Evolutionary conservation across 2,888 invertebrate species (phyloP).

Genomic region (Caenorhabditis doughertyi): DNA sequence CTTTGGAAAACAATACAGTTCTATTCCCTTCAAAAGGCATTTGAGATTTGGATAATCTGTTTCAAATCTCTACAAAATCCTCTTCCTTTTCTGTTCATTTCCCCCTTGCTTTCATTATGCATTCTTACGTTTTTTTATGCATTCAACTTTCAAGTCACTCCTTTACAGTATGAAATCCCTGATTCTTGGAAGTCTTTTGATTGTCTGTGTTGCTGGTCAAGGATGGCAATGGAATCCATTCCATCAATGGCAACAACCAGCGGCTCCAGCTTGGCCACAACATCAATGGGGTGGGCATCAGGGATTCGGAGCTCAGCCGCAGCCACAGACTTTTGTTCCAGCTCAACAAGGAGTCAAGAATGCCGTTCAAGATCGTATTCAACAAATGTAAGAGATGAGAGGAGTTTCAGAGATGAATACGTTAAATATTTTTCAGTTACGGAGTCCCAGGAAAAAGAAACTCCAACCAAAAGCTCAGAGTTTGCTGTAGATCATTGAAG

Average conservation of each 20-base stretch:
- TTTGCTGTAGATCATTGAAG: conserved; percentile 78
- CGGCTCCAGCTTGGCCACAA: conserved; percentile 45
- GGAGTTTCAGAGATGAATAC: background rate
- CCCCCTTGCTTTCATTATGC: background rate
- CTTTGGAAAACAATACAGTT: background rate
- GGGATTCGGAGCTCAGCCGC: conserved; percentile 52
- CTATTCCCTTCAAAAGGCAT: background rate
- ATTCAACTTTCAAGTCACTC: background rate
- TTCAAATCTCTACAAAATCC: background rate
- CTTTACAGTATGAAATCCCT: conserved; percentile 29
- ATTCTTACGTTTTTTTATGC: background rate
- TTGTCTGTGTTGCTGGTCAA: conserved; percentile 36
- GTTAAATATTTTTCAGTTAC: conserved; percentile 31
- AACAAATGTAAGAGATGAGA: conserved; percentile 47
- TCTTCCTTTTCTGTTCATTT: background rate
- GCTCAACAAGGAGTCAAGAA: conserved; percentile 61
- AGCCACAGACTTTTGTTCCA: conserved; percentile 33
- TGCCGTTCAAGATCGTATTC: conserved; percentile 57
- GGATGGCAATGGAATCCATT: conserved; percentile 67
- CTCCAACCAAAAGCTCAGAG: conserved; percentile 77
- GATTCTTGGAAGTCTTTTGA: conserved; percentile 32
- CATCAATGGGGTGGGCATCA: conserved; percentile 37
- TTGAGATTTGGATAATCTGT: conserved; percentile 14
- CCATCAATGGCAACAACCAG: conserved; percentile 64
- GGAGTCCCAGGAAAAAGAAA: conserved; percentile 49